Evolutionary conservation across 23 tunicate species (phyloP), one percentile per base, ranked within the genome.

Genomic region (Oikopleura dioica): DNA sequence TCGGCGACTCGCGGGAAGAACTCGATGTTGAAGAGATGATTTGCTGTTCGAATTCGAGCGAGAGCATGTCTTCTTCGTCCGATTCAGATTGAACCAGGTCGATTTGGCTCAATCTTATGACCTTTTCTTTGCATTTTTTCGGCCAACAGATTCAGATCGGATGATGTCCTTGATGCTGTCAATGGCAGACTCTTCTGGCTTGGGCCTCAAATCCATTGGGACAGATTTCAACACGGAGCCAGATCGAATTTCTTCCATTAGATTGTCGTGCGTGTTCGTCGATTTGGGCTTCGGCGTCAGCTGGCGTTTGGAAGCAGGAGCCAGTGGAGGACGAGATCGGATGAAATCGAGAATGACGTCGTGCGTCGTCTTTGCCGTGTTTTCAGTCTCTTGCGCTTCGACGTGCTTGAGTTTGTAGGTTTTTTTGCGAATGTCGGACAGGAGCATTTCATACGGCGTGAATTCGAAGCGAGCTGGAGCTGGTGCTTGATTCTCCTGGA

Each of bases 361-460:
- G 55, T 9, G 16, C 9, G 55, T 44, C 21, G 21, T 44, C 55
- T 44, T 21, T 44, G 16, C 9, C 21, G 9, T 9, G 9, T 9
- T 44, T 44, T 44, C 55, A 44, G 16, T 44, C 9, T 44, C 21
- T 44, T 44, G 55, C 9, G 55, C 12, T 9, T 36, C 34, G 76
- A 84, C 95, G 76, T 88, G 84, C 69, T 79, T 81, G 33, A 88
- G 50, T 16, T 77, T 77, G 77, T 81, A 88, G 59, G 82, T 88
- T 51, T 51, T 76, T 68, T 84, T 81, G 50, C 85, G 37, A 35
- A 88, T 88, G 44, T 88, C 95, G 76, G 81, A 80, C 85, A 88
- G 81, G 0, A 88, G 77, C 35, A 84, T 76, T 79, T 88, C 95
- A 55, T 84, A 88, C 21, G 95, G 88, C 1, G 88, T 79, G 55